Conservation (phyloP, 2,113 vertebrate genomes). For the Mastomys coucha region DNA sequence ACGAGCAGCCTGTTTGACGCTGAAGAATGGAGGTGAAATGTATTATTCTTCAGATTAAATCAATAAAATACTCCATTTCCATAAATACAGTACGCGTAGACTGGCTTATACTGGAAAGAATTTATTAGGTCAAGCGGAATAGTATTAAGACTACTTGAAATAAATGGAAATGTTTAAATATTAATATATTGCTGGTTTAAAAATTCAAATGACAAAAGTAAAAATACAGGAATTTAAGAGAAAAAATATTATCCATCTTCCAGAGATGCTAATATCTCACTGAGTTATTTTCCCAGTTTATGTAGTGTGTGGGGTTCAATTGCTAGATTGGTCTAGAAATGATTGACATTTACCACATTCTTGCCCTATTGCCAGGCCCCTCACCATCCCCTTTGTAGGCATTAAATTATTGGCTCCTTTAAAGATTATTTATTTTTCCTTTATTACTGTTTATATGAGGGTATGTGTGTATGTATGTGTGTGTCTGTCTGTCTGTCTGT, state of each 20-base stretch:
- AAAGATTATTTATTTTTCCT: background rate
- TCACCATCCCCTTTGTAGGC: background rate
- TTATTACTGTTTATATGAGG: background rate
- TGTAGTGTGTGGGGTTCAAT: background rate
- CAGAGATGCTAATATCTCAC: conserved; percentile 7
- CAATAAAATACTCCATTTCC: conserved; percentile 60
- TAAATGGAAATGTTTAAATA: conserved; percentile 46
- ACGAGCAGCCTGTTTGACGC: conserved; percentile 46
- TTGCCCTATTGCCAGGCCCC: background rate
- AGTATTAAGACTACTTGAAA: conserved; percentile 48
- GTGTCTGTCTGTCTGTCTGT: background rate
- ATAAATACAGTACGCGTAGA: conserved; percentile 47
- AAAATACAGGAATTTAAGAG: conserved; percentile 19
- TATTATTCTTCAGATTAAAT: conserved; percentile 65
- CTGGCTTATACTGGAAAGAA: conserved; percentile 9
- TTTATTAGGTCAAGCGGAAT: conserved; percentile 50
- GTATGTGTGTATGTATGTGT: too few relatives aligned
- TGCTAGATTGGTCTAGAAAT: background rate
- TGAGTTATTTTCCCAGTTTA: background rate
- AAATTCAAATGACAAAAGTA: conserved; percentile 42
- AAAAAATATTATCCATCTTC: background rate
- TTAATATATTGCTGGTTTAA: conserved; percentile 25
- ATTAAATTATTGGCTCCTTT: conserved; percentile 25
- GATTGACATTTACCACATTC: background rate
- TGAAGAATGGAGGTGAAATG: conserved; percentile 60